A percentile compares a stretch with the other conserved stretches of the same genome.
Conservation (phyloP, 2,797 vertebrate genomes). For the Helostoma temminkii region DNA sequence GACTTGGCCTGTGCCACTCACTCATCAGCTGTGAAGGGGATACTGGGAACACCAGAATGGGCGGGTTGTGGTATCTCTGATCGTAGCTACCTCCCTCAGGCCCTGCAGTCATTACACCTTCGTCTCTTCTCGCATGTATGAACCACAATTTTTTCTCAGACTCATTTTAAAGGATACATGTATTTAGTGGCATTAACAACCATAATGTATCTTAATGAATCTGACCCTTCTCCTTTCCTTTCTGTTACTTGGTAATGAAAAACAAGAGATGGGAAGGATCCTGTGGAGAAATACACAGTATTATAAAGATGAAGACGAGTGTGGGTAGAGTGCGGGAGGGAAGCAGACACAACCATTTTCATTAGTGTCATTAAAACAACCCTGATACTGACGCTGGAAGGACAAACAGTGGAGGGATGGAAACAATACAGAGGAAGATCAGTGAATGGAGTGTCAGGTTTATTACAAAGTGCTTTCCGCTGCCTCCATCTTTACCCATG, state of each 20-base stretch:
- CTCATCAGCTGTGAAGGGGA: slow-evolving; percentile 55
- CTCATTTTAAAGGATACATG: background rate
- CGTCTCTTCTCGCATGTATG: background rate
- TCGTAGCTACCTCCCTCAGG: slow-evolving; percentile 32
- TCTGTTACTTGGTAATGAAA: slow-evolving; percentile 22
- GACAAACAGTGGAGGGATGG: slow-evolving; percentile 51
- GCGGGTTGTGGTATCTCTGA: slow-evolving; percentile 41
- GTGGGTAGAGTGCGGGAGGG: slow-evolving; percentile 15
- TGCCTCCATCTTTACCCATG: slow-evolving; percentile 38
- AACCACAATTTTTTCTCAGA: background rate
- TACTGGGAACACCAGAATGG: slow-evolving; percentile 35
- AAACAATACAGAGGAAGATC: slow-evolving; percentile 38
- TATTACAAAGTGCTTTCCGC: slow-evolving; percentile 43
- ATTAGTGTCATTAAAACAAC: slow-evolving; percentile 70
- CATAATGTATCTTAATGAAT: slow-evolving; percentile 22
- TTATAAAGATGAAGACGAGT: slow-evolving; percentile 64
- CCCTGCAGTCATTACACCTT: slow-evolving; percentile 41
- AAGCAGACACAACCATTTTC: slow-evolving; percentile 51
- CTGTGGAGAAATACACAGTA: slow-evolving; percentile 42
- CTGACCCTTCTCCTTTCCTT: slow-evolving; percentile 5
- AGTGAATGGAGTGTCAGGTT: slow-evolving; percentile 45
- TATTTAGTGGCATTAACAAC: slow-evolving; percentile 1
- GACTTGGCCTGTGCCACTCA: slow-evolving; percentile 65
- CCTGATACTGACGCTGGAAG: slow-evolving; percentile 57
- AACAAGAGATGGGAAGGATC: slow-evolving; percentile 48